A percentile compares a stretch with the other conserved stretches of the same genome.
phyloP scores from a whole-genome alignment of 2,113 vertebrate genomes.

The Cinclus cinclus region DNA sequence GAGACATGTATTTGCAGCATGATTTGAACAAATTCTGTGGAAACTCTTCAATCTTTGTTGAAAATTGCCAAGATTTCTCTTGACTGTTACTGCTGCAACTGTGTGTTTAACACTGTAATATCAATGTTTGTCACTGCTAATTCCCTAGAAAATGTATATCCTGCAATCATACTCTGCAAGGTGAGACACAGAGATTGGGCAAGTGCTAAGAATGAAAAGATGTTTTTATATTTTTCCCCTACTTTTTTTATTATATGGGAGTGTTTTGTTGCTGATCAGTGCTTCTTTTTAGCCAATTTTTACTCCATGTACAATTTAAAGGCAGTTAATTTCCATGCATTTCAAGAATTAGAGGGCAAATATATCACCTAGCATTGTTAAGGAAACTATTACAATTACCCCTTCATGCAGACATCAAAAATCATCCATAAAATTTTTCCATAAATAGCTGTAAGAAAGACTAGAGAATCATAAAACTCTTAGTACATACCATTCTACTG shows the following conservation, averaged over 20 bases:
- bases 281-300: not conserved
- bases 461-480: not conserved
- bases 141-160: not conserved
- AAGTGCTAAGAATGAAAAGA: not conserved
- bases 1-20: slow-evolving; percentile 17
- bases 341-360: not conserved
- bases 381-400: not conserved
- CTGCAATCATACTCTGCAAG: not conserved
- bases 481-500: slow-evolving; percentile 14
- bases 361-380: not conserved
- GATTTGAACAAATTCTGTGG: slow-evolving; percentile 28
- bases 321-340: not conserved
- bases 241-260: not conserved
- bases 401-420: not conserved
- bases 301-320: not conserved
- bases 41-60: slow-evolving; percentile 20
- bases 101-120: not conserved
- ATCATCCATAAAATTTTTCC: not conserved
- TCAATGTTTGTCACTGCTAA: not conserved
- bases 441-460: slow-evolving; percentile 7
- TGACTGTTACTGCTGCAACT: not conserved
- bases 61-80: not conserved
- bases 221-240: fast-evolving
- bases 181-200: not conserved
- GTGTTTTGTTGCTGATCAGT: not conserved